phyloP scores from a whole-genome alignment of 2,113 vertebrate species.

The Thryonomys swinderianus region DNA sequence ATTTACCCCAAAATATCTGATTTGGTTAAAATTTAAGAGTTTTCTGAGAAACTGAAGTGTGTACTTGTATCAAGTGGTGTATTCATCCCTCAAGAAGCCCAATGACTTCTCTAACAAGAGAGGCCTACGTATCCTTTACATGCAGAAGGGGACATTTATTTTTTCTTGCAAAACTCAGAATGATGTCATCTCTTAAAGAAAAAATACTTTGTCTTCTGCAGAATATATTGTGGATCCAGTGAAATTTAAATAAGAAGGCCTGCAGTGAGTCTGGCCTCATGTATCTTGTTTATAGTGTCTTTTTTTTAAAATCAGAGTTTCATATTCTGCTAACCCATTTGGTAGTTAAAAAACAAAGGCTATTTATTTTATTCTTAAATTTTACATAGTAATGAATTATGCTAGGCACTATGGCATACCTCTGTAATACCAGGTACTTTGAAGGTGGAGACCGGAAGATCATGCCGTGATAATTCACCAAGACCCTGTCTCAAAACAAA shows the following conservation, averaged over 20 bases:
- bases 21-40: constrained; percentile 7
- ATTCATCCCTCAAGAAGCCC: neutral
- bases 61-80: neutral
- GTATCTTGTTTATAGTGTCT: neutral
- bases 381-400: neutral
- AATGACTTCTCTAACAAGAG: neutral
- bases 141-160: neutral
- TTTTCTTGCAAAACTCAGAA: neutral
- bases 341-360: neutral
- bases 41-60: constrained; percentile 20
- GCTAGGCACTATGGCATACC: neutral
- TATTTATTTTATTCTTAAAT: neutral
- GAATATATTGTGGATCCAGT: neutral
- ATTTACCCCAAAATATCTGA: neutral
- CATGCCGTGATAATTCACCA: neutral
- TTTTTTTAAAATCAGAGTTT: neutral
- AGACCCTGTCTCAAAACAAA: neutral
- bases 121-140: neutral
- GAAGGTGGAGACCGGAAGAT: neutral
- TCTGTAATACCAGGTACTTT: neutral
- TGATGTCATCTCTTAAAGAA: neutral
- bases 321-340: neutral
- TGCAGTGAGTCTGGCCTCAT: neutral
- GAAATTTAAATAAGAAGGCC: neutral
- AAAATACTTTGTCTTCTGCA: constrained; percentile 9